These are phyloP conservation scores for Microplitis deprimator DNA, from an alignment of 2,888 invertebrate species.

Conservation along the genomic window DNA sequence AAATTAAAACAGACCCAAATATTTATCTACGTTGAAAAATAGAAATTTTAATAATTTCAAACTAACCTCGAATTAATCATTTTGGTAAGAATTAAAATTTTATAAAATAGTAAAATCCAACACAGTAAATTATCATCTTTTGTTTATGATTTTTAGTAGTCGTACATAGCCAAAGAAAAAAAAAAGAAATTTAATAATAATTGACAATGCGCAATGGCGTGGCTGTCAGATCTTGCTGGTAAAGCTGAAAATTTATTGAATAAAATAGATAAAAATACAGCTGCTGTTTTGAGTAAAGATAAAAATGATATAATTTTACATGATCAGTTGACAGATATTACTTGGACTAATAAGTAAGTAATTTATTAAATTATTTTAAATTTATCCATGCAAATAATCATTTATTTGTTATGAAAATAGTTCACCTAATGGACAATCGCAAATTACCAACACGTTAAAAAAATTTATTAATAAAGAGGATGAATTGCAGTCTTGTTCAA, in stretches of 20 bases:
- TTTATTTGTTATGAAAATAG: not conserved
- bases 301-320: conserved; percentile 58
- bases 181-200: not conserved
- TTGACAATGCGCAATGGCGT: conserved; percentile 75
- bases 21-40: too few species aligned
- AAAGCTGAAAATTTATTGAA: conserved; percentile 83
- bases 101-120: conserved; percentile 12
- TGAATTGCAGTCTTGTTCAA: conserved; percentile 58
- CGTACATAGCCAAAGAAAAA: not conserved
- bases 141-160: not conserved
- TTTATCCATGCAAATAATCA: not conserved
- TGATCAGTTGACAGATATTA: conserved; percentile 60
- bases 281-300: conserved; percentile 74
- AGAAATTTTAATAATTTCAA: not conserved
- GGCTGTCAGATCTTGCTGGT: conserved; percentile 81
- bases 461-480: conserved; percentile 52
- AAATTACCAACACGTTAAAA: not conserved
- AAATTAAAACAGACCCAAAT: too few species aligned
- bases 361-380: not conserved
- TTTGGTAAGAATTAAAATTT: conserved; percentile 8
- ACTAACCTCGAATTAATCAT: not conserved
- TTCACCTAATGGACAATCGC: not conserved
- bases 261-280: conserved; percentile 83
- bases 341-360: conserved; percentile 53
- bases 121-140: not conserved